Evolutionary conservation across 2,113 vertebrate species (phyloP).

Genomic region (Notarius lentiginosus): DNA sequence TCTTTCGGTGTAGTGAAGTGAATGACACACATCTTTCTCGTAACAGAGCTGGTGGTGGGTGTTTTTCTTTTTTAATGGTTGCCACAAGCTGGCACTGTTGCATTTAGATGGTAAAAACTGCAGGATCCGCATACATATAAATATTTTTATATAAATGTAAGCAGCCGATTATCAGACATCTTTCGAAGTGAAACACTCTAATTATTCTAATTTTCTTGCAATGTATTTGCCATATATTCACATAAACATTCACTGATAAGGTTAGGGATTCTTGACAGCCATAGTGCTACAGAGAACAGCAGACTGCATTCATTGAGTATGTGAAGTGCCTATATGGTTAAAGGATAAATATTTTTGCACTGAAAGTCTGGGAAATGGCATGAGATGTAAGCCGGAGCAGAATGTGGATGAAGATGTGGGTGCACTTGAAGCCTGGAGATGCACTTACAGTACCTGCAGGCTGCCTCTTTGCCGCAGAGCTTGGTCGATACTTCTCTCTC

Average conservation of each 20-base stretch:
- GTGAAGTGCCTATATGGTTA: neutral
- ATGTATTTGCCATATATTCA: neutral
- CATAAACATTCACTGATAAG: neutral
- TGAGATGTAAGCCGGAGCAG: neutral
- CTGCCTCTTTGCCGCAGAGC: constrained; percentile 26
- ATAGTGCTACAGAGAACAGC: neutral
- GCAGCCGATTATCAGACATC: neutral
- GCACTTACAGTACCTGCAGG: constrained; percentile 33
- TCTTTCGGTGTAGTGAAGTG: constrained; percentile 21
- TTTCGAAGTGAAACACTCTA: neutral
- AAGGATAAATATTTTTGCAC: neutral
- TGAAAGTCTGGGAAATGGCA: neutral
- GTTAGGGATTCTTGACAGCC: neutral
- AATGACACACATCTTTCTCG: constrained; percentile 23
- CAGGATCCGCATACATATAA: neutral
- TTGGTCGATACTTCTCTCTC: constrained; percentile 5
- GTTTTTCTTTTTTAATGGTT: neutral
- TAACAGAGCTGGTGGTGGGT: constrained; percentile 11
- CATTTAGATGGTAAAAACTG: neutral
- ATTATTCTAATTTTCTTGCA: neutral
- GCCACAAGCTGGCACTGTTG: constrained; percentile 48
- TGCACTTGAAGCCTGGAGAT: neutral
- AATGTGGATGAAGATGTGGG: constrained; percentile 14
- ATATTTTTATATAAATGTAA: neutral
- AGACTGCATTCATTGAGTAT: neutral